phyloP scores from a whole-genome alignment of 2,888 invertebrate species.

The Lydus trimaculatus region DNA sequence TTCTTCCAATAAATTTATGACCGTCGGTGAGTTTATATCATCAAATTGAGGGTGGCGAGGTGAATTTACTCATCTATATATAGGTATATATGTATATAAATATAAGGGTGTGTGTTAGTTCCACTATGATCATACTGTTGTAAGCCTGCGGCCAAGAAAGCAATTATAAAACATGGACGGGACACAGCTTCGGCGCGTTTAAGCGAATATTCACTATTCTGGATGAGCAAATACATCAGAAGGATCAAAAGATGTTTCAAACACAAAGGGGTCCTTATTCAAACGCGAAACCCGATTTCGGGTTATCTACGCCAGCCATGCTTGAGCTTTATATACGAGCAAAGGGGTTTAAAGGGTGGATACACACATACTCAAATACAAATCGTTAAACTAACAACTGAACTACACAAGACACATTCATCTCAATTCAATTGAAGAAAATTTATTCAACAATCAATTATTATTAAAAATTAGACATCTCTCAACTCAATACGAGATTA shows the following conservation, averaged over 20 bases:
- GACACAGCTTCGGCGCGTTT: constrained; percentile 50
- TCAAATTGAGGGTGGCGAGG: not conserved
- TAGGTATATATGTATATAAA: too few species aligned
- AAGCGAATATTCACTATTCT: constrained; percentile 47
- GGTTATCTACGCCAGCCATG: constrained; percentile 53
- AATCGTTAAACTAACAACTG: not conserved
- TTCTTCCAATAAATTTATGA: constrained; percentile 51
- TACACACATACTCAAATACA: not conserved
- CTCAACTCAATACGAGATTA: not conserved
- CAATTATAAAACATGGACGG: constrained; percentile 56
- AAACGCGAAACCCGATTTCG: constrained; percentile 58
- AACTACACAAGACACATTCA: not conserved
- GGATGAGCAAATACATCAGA: constrained; percentile 53
- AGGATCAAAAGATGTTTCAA: constrained; percentile 58
- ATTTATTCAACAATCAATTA: not conserved
- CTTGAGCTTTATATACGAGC: constrained; percentile 20
- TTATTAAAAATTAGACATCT: not conserved
- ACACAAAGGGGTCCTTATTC: constrained; percentile 56
- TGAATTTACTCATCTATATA: not conserved
- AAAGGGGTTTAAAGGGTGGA: not conserved
- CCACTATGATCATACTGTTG: constrained; percentile 18
- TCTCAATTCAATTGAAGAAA: not conserved
- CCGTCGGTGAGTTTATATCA: constrained; percentile 20
- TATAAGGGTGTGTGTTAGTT: too few species aligned
- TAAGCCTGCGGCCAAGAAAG: constrained; percentile 55